Evolutionary conservation across 2,888 invertebrate species (phyloP), one percentile per base, ranked within the genome.

Genomic region (Eurytoma californica): DNA sequence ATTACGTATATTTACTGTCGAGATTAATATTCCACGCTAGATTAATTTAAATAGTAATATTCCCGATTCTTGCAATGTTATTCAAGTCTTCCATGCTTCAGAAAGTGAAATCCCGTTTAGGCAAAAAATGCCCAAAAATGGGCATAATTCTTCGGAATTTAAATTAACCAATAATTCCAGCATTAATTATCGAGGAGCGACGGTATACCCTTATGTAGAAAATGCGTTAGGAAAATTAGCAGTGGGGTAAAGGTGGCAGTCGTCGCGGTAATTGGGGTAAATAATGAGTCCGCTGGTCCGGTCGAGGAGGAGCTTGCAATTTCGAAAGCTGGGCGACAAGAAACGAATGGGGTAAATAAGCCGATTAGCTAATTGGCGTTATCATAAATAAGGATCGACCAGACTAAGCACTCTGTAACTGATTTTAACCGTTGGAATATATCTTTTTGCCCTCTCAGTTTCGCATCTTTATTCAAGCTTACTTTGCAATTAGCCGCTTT

Each of bases 311-410:
- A 39, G 12, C 53, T 12, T 39, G 39, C 39, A 58, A 51, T 67
- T 49, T 30, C 58, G 58, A 39, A 39, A 39, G 39, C 18, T 24
- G 9, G 66, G 57, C 20, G n/a, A 49, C 47, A 24, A 24, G 65
- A 57, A 18, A 13, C n/a, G 20, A 51, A 30, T 9, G 68, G 61
- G 68, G 39, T 9, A 55, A 76, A 69, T 76, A 76, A 76, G 67
- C 69, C 76, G 76, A 68, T 76, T 63, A 63, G 68, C 69, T 76
- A 76, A 76, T 76, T 76, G 76, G 69, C 61, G 63, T 76, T 68
- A 69, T 76, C 76, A 76, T 76, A 76, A 76, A 76, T 68, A 68
- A 24, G 69, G 63, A 68, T 76, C 63, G 68, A 53, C 61, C 39
- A 0, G 13, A 24, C 55, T 68, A 47, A 76, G 60, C 55, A 47